Conservation (phyloP, 2,113 vertebrate species). For the Corynorhinus townsendii region DNA sequence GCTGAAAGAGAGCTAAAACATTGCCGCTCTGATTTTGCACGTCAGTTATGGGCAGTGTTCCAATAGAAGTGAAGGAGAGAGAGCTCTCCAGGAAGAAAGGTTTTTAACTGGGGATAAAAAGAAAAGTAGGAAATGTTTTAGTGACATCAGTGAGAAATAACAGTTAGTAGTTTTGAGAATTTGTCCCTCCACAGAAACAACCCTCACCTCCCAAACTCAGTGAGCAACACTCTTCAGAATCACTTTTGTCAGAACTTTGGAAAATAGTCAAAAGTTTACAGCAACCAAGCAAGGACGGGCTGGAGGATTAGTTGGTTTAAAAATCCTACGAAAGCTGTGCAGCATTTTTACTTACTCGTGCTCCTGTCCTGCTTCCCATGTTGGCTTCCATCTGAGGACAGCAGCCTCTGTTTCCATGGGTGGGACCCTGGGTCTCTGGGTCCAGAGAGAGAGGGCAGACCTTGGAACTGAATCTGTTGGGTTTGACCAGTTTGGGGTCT, state of each 20-base stretch:
- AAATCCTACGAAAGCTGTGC: not conserved
- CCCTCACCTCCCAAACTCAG: fast-evolving
- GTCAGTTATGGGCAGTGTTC: not conserved
- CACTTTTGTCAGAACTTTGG: not conserved
- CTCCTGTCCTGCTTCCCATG: not conserved
- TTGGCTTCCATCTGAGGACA: not conserved
- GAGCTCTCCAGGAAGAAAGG: not conserved
- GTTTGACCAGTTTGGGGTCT: not conserved
- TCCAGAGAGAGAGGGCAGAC: not conserved
- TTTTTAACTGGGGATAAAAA: not conserved
- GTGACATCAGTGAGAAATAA: not conserved
- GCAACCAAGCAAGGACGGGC: not conserved
- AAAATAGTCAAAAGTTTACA: not conserved
- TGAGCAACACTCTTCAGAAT: not conserved
- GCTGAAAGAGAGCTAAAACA: not conserved
- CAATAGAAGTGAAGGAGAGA: not conserved
- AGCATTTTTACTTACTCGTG: not conserved
- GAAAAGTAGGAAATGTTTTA: not conserved
- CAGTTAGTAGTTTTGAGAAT: not conserved
- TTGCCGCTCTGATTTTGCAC: fast-evolving
- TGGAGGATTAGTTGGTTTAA: not conserved
- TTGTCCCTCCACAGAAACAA: not conserved
- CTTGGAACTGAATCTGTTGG: not conserved
- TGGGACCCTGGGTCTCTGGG: no score
- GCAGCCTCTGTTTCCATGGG: not conserved